phyloP scores from a whole-genome alignment of 2,113 vertebrate genomes.

The Merops nubicus region DNA sequence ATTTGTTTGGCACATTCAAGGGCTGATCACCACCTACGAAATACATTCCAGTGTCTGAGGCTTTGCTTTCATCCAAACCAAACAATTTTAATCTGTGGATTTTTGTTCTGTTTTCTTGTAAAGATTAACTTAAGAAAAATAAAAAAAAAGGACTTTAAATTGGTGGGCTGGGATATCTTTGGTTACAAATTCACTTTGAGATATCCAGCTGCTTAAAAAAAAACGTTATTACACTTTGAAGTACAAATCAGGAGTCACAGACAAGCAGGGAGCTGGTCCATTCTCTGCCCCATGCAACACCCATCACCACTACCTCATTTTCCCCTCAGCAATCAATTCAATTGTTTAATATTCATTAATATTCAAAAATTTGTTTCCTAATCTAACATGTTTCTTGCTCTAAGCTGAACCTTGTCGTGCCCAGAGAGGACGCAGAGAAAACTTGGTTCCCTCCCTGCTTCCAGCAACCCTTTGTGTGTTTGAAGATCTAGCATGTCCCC shows the following conservation, averaged over 20 bases:
- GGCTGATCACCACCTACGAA: conserved; percentile 1
- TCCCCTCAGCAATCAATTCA: background rate
- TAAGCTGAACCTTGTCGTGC: background rate
- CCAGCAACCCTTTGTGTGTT: background rate
- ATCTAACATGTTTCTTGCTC: background rate
- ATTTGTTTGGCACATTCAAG: conserved; percentile 1
- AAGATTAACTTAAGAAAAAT: background rate
- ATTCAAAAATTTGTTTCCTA: background rate
- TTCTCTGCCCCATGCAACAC: background rate
- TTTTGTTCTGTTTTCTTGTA: background rate
- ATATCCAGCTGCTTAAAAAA: background rate
- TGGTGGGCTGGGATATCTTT: background rate
- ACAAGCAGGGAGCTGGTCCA: background rate
- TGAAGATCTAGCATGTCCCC: background rate
- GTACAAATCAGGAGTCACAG: background rate
- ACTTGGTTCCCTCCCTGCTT: background rate
- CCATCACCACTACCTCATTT: background rate
- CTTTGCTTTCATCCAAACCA: background rate
- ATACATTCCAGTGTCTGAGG: conserved; percentile 2
- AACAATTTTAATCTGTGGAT: background rate
- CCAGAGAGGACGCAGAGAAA: background rate
- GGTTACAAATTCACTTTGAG: background rate
- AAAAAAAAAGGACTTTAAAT: background rate
- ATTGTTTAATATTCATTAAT: background rate
- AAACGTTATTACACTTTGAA: background rate